Base-by-base conservation (phyloP, 2,888 invertebrate genomes). In the Mimachlamys varia region DNA sequence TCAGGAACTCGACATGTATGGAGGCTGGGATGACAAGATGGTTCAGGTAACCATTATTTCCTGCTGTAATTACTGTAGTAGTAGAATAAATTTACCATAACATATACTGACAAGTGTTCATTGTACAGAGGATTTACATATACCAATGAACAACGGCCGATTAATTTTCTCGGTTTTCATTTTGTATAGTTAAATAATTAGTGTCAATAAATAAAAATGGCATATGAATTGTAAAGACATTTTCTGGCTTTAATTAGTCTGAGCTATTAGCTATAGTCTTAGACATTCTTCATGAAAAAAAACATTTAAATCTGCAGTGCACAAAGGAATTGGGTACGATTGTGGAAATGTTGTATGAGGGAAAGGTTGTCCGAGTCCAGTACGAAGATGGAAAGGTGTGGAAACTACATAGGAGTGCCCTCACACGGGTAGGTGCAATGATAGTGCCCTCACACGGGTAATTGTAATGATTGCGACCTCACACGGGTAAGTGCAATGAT, bases 21-120 rank as follows among this genome's bases (percentile, higher is more conserved):
- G 93, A n/a, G 94, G 94, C 15, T 94, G 94, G 94, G 93, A 94
- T 89, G 93, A 92, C 55, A 88, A 88, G 4, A 93, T 94, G 94
- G 88, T 90, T 10, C 94, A 94, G 93, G 94, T 94, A 92, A n/a
- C 27, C 76, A 37, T n/a, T 62, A 44, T 44, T 44, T 44, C 44
- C 7, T 44, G 44, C 22, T 62, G 53, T 53, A 17, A 53, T 53
- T 19, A 17, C 53, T 17, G 12, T 53, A 53, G 53, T 53, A 53
- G 53, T 53, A 53, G 53, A 53, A 13, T 53, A 17, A 53, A 17
- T 19, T 53, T 53, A 15, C 53, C 15, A 15, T 53, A 2, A 53
- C 53, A 53, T 5, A 19, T 44, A 44, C 44, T 44, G 44, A 44
- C 44, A 44, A 44, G 7, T 7, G 44, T 7, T 44, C 7, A 44